Evolutionary conservation across 1,140 invertebrate genomes (phyloP).

Genomic region (Panonychus citri): DNA sequence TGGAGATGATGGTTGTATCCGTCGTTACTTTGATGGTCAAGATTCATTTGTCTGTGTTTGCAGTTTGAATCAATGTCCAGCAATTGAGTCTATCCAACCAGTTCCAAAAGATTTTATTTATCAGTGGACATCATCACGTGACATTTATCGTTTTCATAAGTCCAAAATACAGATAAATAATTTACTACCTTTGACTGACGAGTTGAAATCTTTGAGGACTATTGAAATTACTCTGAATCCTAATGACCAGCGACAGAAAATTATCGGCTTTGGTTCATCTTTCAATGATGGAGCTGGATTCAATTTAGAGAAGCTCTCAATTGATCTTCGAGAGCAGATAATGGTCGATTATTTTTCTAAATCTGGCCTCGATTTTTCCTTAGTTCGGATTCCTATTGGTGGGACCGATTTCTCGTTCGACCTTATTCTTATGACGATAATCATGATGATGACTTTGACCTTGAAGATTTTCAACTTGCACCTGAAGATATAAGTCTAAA

Average conservation of each 20-base stretch:
- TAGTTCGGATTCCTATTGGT: conserved; percentile 42
- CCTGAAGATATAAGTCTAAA: conserved; percentile 40
- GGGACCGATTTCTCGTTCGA: conserved; percentile 50
- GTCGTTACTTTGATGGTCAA: too few relatives aligned
- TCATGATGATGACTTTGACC: conserved; percentile 30
- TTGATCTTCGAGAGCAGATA: conserved; percentile 27
- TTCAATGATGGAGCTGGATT: conserved; percentile 60
- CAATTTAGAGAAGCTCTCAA: conserved; percentile 37
- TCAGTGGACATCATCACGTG: too few relatives aligned
- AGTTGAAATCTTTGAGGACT: too few relatives aligned
- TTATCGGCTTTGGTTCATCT: conserved; percentile 57
- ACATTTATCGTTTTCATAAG: too few relatives aligned
- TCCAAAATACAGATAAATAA: too few relatives aligned
- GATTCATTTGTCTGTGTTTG: too few relatives aligned
- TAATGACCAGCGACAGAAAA: background rate
- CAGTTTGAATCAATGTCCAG: too few relatives aligned
- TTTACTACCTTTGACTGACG: too few relatives aligned
- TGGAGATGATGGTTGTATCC: too few relatives aligned
- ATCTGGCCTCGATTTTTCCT: background rate
- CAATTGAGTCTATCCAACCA: too few relatives aligned
- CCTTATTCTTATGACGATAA: conserved; percentile 41
- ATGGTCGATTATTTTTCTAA: conserved; percentile 21
- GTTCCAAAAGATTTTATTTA: too few relatives aligned
- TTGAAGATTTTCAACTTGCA: conserved; percentile 39
- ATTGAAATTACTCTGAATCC: too few relatives aligned